Percentiles rank a stretch among this genome's conserved stretches.
phyloP scores from a whole-genome alignment of 2,113 vertebrate genomes.

The Lagenorhynchus albirostris region DNA sequence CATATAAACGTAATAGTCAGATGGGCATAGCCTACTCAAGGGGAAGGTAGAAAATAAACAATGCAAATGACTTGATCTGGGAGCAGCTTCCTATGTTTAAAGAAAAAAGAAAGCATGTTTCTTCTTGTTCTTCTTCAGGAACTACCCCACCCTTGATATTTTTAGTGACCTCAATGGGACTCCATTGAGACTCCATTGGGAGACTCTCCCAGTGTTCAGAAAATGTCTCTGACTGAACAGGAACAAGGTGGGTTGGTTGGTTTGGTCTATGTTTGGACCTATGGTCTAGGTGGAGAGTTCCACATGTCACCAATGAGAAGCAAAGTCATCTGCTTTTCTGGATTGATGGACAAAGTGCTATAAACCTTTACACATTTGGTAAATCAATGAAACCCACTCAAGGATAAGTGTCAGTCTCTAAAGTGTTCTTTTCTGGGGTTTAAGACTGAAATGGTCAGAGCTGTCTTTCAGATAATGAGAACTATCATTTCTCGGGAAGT shows the following conservation, averaged over 20 bases:
- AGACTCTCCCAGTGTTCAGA: not conserved
- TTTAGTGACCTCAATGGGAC: not conserved
- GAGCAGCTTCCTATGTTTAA: not conserved
- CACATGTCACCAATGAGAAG: not conserved
- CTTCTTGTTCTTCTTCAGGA: conserved; percentile 7
- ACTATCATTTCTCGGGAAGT: not conserved
- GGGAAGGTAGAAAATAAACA: not conserved
- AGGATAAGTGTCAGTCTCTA: not conserved
- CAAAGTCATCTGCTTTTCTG: not conserved
- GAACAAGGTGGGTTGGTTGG: not conserved
- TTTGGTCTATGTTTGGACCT: not conserved
- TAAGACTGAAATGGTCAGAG: not conserved
- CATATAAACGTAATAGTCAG: not conserved
- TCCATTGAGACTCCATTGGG: not conserved
- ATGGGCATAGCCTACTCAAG: not conserved
- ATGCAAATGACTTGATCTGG: not conserved
- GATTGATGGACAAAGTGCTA: not conserved
- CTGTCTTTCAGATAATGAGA: not conserved
- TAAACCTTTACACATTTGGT: not conserved
- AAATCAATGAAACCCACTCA: not conserved
- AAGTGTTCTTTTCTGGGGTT: not conserved
- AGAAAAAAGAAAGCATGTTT: not conserved
- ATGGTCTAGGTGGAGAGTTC: not conserved
- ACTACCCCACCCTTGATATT: not conserved
- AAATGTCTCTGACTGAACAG: not conserved